A percentile compares a stretch with the other conserved stretches of the same genome.
phyloP scores from a whole-genome alignment of 2,888 invertebrate species.

The Scaptomyza flava region DNA sequence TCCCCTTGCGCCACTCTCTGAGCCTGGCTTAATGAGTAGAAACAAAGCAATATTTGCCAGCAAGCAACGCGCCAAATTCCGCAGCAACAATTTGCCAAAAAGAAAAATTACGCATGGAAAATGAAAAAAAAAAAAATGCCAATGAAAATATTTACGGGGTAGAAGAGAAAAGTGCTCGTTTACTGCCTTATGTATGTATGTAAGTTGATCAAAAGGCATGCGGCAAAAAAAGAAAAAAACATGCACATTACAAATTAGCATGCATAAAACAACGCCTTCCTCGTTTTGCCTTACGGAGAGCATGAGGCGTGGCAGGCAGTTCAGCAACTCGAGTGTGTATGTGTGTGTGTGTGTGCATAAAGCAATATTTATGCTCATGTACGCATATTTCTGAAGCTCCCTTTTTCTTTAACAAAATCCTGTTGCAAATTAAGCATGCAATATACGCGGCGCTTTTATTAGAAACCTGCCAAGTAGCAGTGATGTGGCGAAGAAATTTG shows the following conservation, averaged over 20 bases:
- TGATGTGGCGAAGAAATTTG: neutral
- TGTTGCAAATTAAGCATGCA: constrained; percentile 66
- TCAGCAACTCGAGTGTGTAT: constrained; percentile 1
- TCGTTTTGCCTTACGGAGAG: neutral
- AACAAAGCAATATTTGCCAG: constrained; percentile 75
- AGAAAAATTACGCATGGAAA: constrained; percentile 70
- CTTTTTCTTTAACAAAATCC: constrained; percentile 13
- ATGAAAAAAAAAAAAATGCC: constrained; percentile 37
- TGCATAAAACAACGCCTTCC: constrained; percentile 63
- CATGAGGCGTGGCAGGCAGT: constrained; percentile 21
- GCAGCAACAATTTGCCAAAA: constrained; percentile 65
- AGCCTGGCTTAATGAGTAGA: constrained; percentile 69
- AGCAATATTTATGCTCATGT: constrained; percentile 71
- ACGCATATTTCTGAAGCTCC: constrained; percentile 44
- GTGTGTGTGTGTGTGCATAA: constrained; percentile 56
- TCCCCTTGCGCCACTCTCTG: constrained; percentile 4
- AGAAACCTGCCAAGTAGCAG: constrained; percentile 55
- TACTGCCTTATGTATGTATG: constrained; percentile 27
- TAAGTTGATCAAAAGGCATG: constrained; percentile 66
- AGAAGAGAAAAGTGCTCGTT: neutral
- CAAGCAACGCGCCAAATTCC: constrained; percentile 71
- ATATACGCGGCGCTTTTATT: constrained; percentile 68
- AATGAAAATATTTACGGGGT: constrained; percentile 52
- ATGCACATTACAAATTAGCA: constrained; percentile 78
- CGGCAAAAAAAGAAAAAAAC: constrained; percentile 44